A percentile compares a stretch with the other conserved stretches of the same genome.
Evolutionary conservation across 2,113 vertebrate genomes (phyloP).

Genomic region (Elephantulus edwardii): DNA sequence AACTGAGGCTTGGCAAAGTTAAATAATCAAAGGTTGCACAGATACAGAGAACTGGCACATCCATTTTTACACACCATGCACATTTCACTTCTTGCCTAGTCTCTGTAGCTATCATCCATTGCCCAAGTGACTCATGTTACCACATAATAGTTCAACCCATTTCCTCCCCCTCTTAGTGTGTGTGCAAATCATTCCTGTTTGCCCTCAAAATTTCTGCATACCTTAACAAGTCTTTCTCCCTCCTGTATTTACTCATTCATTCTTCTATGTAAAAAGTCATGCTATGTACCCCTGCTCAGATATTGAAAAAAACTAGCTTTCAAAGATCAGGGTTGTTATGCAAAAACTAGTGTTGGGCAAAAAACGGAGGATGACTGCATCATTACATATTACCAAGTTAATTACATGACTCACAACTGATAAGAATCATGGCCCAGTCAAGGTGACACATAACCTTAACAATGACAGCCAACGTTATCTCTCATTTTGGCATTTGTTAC

Average conservation of each 20-base stretch:
- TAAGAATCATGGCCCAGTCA: background rate
- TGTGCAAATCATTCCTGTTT: conserved; percentile 4
- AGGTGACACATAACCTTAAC: background rate
- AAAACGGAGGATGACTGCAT: background rate
- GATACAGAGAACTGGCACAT: background rate
- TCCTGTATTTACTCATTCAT: background rate
- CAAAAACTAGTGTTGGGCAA: background rate
- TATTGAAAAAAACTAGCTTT: background rate
- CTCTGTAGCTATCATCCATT: background rate
- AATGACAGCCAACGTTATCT: background rate
- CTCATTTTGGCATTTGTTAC: background rate
- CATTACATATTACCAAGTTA: background rate
- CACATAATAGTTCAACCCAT: conserved; percentile 4
- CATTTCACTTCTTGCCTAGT: conserved; percentile 18
- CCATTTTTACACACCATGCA: background rate
- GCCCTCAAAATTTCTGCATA: conserved; percentile 5
- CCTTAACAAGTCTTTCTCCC: background rate
- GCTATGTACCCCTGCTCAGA: background rate
- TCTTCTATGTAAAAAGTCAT: background rate
- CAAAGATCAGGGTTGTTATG: background rate
- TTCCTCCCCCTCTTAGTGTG: background rate
- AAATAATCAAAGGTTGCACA: conserved; percentile 9
- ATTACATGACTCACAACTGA: background rate
- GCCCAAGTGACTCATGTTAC: background rate
- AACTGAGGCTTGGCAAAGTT: background rate